Conservation (phyloP, 1,140 invertebrate species). For the Sycobia sp. region DNA sequence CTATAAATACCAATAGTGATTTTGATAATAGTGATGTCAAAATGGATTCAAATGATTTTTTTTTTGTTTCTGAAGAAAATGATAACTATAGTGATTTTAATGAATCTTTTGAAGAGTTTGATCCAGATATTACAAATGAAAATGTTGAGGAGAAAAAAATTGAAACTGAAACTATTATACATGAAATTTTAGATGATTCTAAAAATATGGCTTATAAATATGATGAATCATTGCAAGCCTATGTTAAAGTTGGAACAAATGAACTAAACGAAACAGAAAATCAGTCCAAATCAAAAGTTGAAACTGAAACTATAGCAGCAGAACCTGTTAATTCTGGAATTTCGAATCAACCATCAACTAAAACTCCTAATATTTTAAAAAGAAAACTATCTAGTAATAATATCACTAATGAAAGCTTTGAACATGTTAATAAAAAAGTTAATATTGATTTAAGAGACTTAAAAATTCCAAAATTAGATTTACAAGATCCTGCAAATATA, state of each 20-base stretch:
- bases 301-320: conserved; percentile 28
- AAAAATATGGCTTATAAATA: conserved; percentile 40
- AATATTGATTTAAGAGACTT: conserved; percentile 32
- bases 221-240: conserved; percentile 40
- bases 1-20: neutral
- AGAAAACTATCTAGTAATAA: conserved; percentile 36
- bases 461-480: conserved; percentile 50
- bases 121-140: conserved; percentile 50
- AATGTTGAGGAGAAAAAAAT: conserved; percentile 7
- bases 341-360: conserved; percentile 7
- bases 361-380: conserved; percentile 49
- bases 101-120: conserved; percentile 57
- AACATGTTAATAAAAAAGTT: conserved; percentile 22
- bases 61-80: neutral
- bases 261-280: conserved; percentile 2
- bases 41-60: neutral
- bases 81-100: conserved; percentile 43
- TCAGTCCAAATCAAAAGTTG: conserved; percentile 27
- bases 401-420: conserved; percentile 4
- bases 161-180: conserved; percentile 1
- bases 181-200: neutral
- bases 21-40: neutral
- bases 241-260: conserved; percentile 41
- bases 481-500: conserved; percentile 48
- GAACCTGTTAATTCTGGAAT: neutral